Evolutionary conservation across 2,113 vertebrate species (phyloP).

Genomic region (Glaucidium brasilianum): DNA sequence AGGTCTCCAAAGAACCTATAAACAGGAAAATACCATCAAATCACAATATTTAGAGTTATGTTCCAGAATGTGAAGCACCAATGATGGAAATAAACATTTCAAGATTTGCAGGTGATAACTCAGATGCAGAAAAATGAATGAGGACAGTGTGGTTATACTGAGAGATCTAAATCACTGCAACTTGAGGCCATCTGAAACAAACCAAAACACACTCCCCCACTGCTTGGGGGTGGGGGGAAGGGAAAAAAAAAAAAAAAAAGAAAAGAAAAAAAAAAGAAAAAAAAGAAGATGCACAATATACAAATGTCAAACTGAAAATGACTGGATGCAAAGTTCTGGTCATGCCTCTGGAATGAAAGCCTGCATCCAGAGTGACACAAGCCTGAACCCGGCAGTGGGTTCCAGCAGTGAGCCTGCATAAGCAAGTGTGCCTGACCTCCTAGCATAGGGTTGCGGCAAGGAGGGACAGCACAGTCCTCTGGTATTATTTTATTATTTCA

Average conservation of each 20-base stretch:
- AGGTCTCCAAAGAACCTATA: not conserved
- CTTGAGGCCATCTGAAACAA: not conserved
- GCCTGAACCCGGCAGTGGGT: not conserved
- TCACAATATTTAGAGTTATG: not conserved
- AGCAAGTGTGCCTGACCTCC: not conserved
- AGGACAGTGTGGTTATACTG: not conserved
- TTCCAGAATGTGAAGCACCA: not conserved
- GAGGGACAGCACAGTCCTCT: not conserved
- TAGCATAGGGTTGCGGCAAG: not conserved
- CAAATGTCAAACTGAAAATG: not conserved
- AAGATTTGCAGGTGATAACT: not conserved
- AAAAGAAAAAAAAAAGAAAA: not conserved
- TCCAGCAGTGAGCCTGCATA: not conserved
- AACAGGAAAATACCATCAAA: not conserved
- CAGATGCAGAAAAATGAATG: not conserved
- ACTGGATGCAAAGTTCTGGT: not conserved
- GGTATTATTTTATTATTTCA: not conserved
- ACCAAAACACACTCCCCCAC: not conserved
- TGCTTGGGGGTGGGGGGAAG: too few relatives aligned
- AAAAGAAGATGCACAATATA: not conserved
- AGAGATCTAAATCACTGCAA: not conserved
- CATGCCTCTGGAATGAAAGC: not conserved
- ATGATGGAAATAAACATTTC: not conserved
- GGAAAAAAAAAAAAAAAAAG: too few relatives aligned
- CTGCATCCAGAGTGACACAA: not conserved